Evolutionary conservation across 2,797 vertebrate species (phyloP), one percentile per base, ranked within the genome.

Genomic region (Hyperoplus lanceolatus): DNA sequence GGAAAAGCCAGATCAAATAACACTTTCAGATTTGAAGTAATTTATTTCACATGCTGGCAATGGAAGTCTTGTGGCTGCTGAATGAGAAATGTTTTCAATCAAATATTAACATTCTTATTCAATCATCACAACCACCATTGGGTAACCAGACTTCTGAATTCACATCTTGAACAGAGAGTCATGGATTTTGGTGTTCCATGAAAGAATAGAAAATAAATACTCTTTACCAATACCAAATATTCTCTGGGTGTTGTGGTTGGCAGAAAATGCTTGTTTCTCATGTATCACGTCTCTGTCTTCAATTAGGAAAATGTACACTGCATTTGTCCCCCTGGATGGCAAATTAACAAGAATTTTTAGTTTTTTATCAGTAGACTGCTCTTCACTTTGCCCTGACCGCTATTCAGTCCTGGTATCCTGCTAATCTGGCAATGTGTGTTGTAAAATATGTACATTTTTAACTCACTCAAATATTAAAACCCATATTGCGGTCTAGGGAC

Each of bases 1-100:
- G 73, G 83, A 83, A 88, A 90, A 82, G 70, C 82, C 83, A 84
- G 83, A 92, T 92, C 88, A 94, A 93, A 93, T 90, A 93, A 84
- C 70, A 70, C 70, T 85, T 84, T 84, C 78, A 70, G 79, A 77
- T 81, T 79, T 85, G 87, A 89, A 90, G 81, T 89, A 89, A 93
- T 93, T 93, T 88, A 92, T 93, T 93, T 91, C 83, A 80, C 87
- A 92, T 86, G 78, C 83, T 91, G 87, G 83, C 77, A 79, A 48
- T 54, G 69, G 54, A 81, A 73, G 66, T 80, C 66, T 89, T 45
- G 57, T 85, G 77, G 86, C 86, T 70, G 84, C 69, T 82, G 84
- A 87, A 81, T 87, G 84, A 85, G 65, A 81, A 83, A 87, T 90
- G 74, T 79, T 89, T 81, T 86, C 85, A 85, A 83, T 88, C 69